Evolutionary conservation across 2,888 invertebrate species (phyloP).

Genomic region (Drosophila sordidapex): DNA sequence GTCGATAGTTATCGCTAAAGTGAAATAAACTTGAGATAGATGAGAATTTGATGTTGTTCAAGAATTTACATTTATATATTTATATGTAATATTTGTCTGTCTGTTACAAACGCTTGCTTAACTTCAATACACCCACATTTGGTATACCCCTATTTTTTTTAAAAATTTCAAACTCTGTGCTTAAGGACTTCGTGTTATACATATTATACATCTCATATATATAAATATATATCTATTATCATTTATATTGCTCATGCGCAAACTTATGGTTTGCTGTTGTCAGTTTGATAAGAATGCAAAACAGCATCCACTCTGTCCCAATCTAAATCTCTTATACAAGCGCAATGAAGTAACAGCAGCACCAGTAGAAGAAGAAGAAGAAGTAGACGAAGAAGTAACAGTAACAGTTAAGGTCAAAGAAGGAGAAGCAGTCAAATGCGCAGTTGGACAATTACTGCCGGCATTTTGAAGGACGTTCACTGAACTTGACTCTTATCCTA

Average conservation of each 20-base stretch:
- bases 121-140: not conserved
- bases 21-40: not conserved
- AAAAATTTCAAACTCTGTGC: not conserved
- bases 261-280: constrained; percentile 43
- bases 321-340: constrained; percentile 49
- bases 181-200: not conserved
- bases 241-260: constrained; percentile 53
- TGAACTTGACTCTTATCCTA: constrained; percentile 59
- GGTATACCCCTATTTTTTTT: too few relatives aligned
- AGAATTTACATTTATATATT: not conserved
- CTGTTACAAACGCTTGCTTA: not conserved
- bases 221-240: not conserved
- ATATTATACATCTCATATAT: not conserved
- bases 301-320: constrained; percentile 15
- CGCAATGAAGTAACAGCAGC: constrained; percentile 2
- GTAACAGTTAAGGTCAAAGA: not conserved
- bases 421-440: constrained; percentile 13
- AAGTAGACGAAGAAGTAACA: not conserved
- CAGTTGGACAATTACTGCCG: constrained; percentile 29
- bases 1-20: not conserved
- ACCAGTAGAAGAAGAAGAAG: not conserved
- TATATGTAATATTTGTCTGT: not conserved
- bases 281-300: constrained; percentile 40
- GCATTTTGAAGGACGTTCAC: constrained; percentile 71
- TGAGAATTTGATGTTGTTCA: not conserved